Base-by-base conservation (phyloP, 2,888 invertebrate genomes). In the Ecliptopera silaceata region DNA sequence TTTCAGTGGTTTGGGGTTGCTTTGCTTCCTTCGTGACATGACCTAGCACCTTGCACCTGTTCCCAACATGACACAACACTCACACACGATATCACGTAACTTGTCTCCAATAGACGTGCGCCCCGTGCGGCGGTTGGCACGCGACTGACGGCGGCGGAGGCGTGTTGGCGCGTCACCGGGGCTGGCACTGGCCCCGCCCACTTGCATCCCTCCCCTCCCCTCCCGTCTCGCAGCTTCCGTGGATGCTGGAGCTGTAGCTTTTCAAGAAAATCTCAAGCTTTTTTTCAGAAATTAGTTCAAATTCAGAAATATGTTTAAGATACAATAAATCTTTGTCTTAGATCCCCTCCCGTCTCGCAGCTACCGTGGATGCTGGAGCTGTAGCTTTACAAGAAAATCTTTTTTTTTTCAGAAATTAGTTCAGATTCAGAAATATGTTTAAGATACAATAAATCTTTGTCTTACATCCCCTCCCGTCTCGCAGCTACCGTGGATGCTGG, bases 11-110 rank as follows among this genome's bases (percentile, higher is more conserved):
- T 97, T 97, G 76, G 97, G 97, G 93, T 97, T 97, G 93, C 97
- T 96, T 93, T 97, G 97, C 93, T 97, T 97, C 92, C 97, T 94
- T 88, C 97, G 95, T 87, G 97, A 97, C 97, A 97, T 97, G 87
- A 82, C 89, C 88, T 85, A 85, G 76, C 74, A 50, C 54, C 45
- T 73, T 66, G 74, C 78, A 74, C 81, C 82, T 74, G 68, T 75
- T 75, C 78, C 75, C 80, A 83, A 78, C 88, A 88, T 88, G 79
- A 74, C 87, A 88, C 86, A 80, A 88, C 86, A 80, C 59, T 48
- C 63, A 69, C 69, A 45, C 57, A 47, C 60, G 50, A 43, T 41
- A 48, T 29, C 53, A 44, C 61, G 50, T 20, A 41, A 50, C 50
- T 51, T 58, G 50, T 55, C 39, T 31, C 36, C 53, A 64, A 41